Evolutionary conservation across 2,888 invertebrate species (phyloP), one percentile per base, ranked within the genome.

Genomic region (Dione vanillae): DNA sequence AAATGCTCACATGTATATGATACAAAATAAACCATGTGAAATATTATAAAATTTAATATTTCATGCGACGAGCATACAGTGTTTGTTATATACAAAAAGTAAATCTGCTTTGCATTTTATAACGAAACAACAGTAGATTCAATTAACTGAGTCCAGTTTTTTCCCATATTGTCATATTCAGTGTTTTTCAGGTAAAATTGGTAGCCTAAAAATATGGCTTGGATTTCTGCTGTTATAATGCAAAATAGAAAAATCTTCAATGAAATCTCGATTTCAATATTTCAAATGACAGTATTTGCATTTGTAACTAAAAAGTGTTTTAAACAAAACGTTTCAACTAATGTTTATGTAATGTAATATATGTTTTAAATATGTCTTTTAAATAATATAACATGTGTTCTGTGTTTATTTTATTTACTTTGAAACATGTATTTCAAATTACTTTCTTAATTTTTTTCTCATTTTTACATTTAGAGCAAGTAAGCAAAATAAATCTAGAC

Each of bases 61-160:
- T 62, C 66, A 69, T 56, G 35, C 69, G 19, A 59, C 56, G 69
- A 52, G 61, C 43, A 54, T 61, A 41, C 58, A 52, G 54, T 67
- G 65, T 70, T 70, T 72, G 61, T 59, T 61, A 65, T 52, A 54
- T 65, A 62, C 51, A 59, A 64, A 67, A 59, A 64, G 65, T 70
- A 73, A 73, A 73, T 70, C 54, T 56, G 61, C 61, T 73, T 68
- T 73, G 65, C 67, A 73, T 73, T 70, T 73, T 70, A 73, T 67
- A 70, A 73, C 67, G 72, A 70, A 70, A 73, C 70, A 73, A 73
- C 70, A 49, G 61, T 14, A 45, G 49, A 72, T 73, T 73, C 61
- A 73, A 73, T 73, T 73, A 73, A 73, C 67, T 56, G 45, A 37
- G 59, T 59, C 64, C 65, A 20, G 59, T 64, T 70, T 72, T 49